Conservation (phyloP, 2,113 vertebrate genomes). For the Apus apus region DNA sequence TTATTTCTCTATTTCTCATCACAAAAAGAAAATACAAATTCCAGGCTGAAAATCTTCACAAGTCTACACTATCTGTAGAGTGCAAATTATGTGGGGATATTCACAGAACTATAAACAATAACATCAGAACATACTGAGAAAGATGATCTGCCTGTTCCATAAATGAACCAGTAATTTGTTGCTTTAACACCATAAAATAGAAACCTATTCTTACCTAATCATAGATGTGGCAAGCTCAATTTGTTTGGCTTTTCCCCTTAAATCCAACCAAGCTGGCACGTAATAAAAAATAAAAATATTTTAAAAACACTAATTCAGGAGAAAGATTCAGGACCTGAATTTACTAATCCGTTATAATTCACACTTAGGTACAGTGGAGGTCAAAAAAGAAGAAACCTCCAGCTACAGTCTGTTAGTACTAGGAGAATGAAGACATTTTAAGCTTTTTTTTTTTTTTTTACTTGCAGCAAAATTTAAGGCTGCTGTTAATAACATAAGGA, state of each 20-base stretch:
- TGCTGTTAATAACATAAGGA: background rate
- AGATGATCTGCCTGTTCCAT: background rate
- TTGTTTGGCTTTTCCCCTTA: background rate
- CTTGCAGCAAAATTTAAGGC: background rate
- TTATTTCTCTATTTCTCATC: background rate
- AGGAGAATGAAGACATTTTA: background rate
- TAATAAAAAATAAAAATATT: background rate
- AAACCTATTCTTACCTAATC: background rate
- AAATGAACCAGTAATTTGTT: background rate
- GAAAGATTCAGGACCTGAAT: background rate
- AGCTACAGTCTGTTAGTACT: background rate
- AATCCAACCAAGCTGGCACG: background rate
- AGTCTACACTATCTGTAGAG: background rate
- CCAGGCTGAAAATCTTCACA: background rate
- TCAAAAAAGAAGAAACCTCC: background rate
- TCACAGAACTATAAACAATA: background rate
- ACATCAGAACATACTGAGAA: background rate
- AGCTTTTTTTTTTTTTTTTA: background rate
- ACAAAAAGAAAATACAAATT: conserved; percentile 11
- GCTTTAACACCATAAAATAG: background rate
- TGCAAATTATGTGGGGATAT: background rate
- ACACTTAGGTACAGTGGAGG: background rate
- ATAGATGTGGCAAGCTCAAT: background rate
- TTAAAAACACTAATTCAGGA: background rate
- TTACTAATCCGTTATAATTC: background rate